These are phyloP conservation scores for Leptoclinus maculatus DNA, from an alignment of 2,797 vertebrate species.

Conservation along the genomic window DNA sequence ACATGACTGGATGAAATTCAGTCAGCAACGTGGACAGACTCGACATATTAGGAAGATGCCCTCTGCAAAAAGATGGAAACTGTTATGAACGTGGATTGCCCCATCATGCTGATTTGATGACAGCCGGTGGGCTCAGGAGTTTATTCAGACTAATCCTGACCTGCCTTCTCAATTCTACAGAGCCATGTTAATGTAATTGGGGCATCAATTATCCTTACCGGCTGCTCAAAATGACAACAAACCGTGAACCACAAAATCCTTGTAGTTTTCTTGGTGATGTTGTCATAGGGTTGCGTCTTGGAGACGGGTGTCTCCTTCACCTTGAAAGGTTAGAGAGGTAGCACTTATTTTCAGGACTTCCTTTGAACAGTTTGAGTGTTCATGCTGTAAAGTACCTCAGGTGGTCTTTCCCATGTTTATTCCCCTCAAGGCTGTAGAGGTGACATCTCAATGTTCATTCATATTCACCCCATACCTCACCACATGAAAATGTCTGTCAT, in stretches of 20 bases:
- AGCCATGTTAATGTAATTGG: conserved; percentile 43
- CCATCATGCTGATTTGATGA: conserved; percentile 51
- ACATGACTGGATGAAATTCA: conserved; percentile 46
- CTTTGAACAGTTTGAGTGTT: conserved; percentile 50
- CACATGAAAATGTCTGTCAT: conserved; percentile 65
- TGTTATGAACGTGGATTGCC: conserved; percentile 35
- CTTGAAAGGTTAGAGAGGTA: conserved; percentile 24
- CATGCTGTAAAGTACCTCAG: conserved; percentile 40
- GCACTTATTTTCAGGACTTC: conserved; percentile 36
- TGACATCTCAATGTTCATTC: conserved; percentile 69
- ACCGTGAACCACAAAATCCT: conserved; percentile 26
- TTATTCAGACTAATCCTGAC: conserved; percentile 51
- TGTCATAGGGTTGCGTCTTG: background rate
- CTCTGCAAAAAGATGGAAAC: conserved; percentile 45
- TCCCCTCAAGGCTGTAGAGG: conserved; percentile 51
- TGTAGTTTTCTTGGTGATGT: conserved; percentile 27
- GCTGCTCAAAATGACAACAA: conserved; percentile 40
- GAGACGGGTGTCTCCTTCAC: conserved; percentile 14
- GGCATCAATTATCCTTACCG: conserved; percentile 41
- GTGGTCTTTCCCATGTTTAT: conserved; percentile 55
- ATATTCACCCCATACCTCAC: conserved; percentile 65
- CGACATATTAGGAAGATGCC: conserved; percentile 40
- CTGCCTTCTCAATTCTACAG: conserved; percentile 27
- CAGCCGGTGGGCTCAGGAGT: conserved; percentile 35
- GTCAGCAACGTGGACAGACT: conserved; percentile 39